Conservation (phyloP, 2,888 invertebrate species). For the Watsonalla binaria region DNA sequence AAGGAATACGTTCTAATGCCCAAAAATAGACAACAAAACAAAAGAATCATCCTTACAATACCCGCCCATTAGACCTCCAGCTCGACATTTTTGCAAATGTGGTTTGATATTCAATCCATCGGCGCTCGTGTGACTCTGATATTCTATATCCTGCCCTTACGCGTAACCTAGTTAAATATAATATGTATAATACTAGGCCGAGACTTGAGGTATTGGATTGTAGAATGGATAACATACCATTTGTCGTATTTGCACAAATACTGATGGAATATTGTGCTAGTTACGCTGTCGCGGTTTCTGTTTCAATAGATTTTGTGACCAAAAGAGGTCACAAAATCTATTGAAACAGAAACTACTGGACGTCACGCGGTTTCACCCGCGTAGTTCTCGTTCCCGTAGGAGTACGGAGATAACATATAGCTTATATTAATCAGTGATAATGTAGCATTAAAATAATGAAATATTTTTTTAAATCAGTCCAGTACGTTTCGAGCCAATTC, state of each 20-base stretch:
- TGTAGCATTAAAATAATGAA: too few species aligned
- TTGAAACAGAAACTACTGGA: too few species aligned
- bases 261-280: background rate
- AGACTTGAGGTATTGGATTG: background rate
- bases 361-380: too few species aligned
- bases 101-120: constrained; percentile 32
- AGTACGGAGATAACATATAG: too few species aligned
- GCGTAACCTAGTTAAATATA: constrained; percentile 23
- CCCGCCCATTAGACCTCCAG: background rate
- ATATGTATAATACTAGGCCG: background rate
- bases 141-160: constrained; percentile 33
- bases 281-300: background rate
- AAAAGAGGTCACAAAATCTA: too few species aligned
- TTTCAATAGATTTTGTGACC: too few species aligned
- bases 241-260: background rate
- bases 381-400: too few species aligned
- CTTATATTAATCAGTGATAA: too few species aligned
- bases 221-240: background rate
- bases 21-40: background rate
- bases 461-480: too few species aligned
- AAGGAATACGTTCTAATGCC: too few species aligned
- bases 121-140: constrained; percentile 28
- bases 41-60: background rate
- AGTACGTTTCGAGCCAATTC: too few species aligned
- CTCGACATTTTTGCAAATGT: constrained; percentile 14